Evolutionary conservation across 2,888 invertebrate genomes (phyloP), one percentile per base, ranked within the genome.

Genomic region (Eilema sororculum): DNA sequence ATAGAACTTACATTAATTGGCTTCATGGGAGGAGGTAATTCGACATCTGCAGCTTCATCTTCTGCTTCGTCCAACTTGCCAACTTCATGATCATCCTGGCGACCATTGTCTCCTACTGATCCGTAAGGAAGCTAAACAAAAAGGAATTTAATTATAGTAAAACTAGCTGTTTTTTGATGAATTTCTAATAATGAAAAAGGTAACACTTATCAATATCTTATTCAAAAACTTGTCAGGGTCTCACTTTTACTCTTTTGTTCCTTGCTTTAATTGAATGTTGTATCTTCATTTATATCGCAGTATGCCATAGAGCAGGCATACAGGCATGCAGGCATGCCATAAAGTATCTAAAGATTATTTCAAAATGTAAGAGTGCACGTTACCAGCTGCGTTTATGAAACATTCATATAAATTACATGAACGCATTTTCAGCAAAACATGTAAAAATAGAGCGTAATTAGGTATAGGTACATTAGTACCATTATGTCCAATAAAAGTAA

Each of bases 21-120:
- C 88, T 98, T 98, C 99, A 99, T 99, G 2, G 99, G 99, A 52
- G 99, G 99, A 67, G 99, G 99, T 82, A 99, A 95, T 93, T 98
- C 99, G 20, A 98, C 96, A 65, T 93, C 93, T 46, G 97, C 96
- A 25, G 95, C 96, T 87, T 98, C 98, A 78, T 97, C 97, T 79
- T 97, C 97, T 20, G 95, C 96, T 86, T 98, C 98, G 85, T 98
- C 98, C 69, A 97, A 96, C 76, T 84, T 87, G 52, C 80, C 81
- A 58, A 84, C 79, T 77, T 90, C 95, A 78, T 85, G 95, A 85
- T 88, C 93, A 79, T 86, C 94, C 3, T 79, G 68, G 16, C 91
- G 90, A 1, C 88, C 90, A 68, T 86, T 89, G 68, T 90, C 92
- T 9, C 76, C 71, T n/a, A 74, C 73, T 16, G 68, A 16, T 30